phyloP scores from a whole-genome alignment of 1,140 invertebrate species.

The Leguminivora glycinivorella region DNA sequence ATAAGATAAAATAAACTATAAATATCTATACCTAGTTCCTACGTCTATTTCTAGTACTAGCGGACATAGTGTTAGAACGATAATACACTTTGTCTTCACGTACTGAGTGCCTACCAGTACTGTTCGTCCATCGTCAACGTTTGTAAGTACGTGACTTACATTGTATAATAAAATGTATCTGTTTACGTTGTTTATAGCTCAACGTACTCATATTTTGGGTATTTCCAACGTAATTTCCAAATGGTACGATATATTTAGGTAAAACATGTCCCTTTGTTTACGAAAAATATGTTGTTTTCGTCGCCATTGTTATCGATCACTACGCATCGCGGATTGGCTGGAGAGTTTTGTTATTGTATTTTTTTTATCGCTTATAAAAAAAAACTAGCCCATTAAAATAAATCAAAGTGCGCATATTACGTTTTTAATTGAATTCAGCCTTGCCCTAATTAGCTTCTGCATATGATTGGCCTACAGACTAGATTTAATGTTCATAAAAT shows the following conservation, averaged over 20 bases:
- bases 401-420: background rate
- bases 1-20: slow-evolving; percentile 28
- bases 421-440: too few relatives aligned
- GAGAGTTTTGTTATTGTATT: slow-evolving; percentile 22
- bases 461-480: too few relatives aligned
- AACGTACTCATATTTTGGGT: background rate
- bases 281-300: slow-evolving; percentile 21
- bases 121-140: background rate
- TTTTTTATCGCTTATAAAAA: slow-evolving; percentile 14
- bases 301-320: slow-evolving; percentile 25
- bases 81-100: background rate
- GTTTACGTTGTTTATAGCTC: slow-evolving; percentile 18
- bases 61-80: background rate
- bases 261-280: slow-evolving; percentile 22
- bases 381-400: background rate
- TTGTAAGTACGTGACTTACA: slow-evolving; percentile 24
- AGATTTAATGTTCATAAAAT: too few relatives aligned
- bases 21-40: background rate
- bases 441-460: too few relatives aligned
- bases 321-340: slow-evolving; percentile 27
- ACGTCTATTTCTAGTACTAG: background rate
- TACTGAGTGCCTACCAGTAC: background rate
- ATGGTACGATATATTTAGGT: background rate
- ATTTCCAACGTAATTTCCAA: slow-evolving; percentile 7
- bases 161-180: slow-evolving; percentile 2